These are phyloP conservation scores for Camptogramma bilineatum DNA, from an alignment of 2,888 invertebrate genomes.

Conservation along the genomic window DNA sequence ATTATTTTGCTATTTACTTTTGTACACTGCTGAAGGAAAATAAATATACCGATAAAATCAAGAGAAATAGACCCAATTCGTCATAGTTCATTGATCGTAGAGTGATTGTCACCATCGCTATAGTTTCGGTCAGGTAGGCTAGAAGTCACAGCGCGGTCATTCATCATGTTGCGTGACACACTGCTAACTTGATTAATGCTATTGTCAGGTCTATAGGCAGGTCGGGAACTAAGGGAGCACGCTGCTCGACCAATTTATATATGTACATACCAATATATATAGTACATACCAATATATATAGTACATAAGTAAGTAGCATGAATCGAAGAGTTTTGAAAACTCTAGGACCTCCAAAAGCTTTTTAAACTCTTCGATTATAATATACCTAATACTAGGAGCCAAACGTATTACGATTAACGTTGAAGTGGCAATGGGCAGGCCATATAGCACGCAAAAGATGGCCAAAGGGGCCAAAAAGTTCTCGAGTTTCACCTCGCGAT, in stretches of 20 bases:
- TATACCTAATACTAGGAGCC: too few relatives aligned
- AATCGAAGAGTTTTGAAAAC: too few relatives aligned
- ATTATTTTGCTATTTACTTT: neutral
- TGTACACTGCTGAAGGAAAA: neutral
- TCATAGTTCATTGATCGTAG: conserved; percentile 26
- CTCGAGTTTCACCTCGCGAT: too few relatives aligned
- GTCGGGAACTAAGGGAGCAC: conserved; percentile 2
- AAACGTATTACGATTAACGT: too few relatives aligned
- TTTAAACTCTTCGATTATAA: too few relatives aligned
- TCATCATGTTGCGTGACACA: conserved; percentile 28
- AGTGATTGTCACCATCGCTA: conserved; percentile 21
- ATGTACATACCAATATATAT: too few relatives aligned
- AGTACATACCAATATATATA: too few relatives aligned
- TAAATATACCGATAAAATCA: neutral
- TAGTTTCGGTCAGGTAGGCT: conserved; percentile 22
- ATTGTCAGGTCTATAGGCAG: conserved; percentile 14
- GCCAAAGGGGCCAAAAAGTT: too few relatives aligned
- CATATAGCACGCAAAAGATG: too few relatives aligned
- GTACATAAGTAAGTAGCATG: too few relatives aligned
- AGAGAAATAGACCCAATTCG: conserved; percentile 9
- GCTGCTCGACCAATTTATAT: neutral
- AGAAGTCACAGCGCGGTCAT: conserved; percentile 23
- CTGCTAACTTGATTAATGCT: conserved; percentile 30
- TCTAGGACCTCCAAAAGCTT: too few relatives aligned
- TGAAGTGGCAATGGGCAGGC: too few relatives aligned